A percentile compares a stretch with the other conserved stretches of the same genome.
These are phyloP conservation scores for Fulmarus glacialis DNA, from an alignment of 2,113 vertebrate genomes.

Conservation along the genomic window DNA sequence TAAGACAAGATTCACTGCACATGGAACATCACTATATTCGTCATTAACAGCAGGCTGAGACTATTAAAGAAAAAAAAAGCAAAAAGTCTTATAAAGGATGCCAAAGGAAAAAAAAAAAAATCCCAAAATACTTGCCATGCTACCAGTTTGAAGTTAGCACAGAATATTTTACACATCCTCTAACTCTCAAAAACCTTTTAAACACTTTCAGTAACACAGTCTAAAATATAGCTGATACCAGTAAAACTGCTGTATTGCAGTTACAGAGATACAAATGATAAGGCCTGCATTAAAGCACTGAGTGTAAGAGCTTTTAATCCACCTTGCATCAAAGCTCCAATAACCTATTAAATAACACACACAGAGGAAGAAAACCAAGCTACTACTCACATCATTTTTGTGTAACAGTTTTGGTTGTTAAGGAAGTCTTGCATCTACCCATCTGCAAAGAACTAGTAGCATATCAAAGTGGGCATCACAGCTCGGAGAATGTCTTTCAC, in stretches of 20 bases:
- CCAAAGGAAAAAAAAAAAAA: background rate
- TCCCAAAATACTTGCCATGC: background rate
- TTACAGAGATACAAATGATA: background rate
- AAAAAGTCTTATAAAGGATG: background rate
- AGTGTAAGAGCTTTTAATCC: background rate
- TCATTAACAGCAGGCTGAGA: constrained; percentile 82
- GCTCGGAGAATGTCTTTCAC: background rate
- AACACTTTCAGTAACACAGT: background rate
- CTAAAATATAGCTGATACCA: background rate
- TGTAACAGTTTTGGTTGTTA: background rate
- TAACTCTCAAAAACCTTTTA: constrained; percentile 15
- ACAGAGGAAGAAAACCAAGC: background rate
- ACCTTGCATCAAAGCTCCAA: background rate
- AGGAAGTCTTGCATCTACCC: background rate
- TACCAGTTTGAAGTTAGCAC: background rate
- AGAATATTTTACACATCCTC: constrained; percentile 6
- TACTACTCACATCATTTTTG: constrained; percentile 1
- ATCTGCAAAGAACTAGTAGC: background rate
- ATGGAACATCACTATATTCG: constrained; percentile 79
- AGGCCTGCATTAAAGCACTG: background rate
- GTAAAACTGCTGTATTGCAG: background rate
- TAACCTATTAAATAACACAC: background rate
- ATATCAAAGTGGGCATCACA: background rate
- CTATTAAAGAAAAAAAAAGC: constrained; percentile 68
- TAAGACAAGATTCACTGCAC: constrained; percentile 93